phyloP scores from a whole-genome alignment of 2,888 invertebrate genomes.

The Acrobasis repandana region DNA sequence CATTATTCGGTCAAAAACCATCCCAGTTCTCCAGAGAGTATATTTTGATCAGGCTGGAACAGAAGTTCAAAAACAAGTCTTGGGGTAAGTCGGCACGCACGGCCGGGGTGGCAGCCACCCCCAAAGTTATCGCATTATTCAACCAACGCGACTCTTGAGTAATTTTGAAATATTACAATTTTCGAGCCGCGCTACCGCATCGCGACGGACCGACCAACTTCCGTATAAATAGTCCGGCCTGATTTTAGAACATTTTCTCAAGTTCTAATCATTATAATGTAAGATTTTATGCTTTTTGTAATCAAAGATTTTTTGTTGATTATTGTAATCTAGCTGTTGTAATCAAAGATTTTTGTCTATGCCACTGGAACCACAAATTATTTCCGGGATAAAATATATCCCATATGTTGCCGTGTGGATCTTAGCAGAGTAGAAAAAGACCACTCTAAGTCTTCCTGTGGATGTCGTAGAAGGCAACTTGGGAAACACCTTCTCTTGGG shows the following conservation, averaged over 20 bases:
- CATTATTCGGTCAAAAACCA: slow-evolving; percentile 24
- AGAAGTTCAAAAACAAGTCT: slow-evolving; percentile 78
- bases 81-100: slow-evolving; percentile 70
- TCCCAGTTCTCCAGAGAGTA: slow-evolving; percentile 45
- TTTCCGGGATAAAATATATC: no score
- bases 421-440: no score
- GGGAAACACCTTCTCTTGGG: no score
- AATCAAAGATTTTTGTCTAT: no score
- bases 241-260: slow-evolving; percentile 20
- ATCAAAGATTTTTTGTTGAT: no score
- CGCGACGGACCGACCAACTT: slow-evolving; percentile 58
- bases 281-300: background rate
- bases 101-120: slow-evolving; percentile 54
- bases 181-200: slow-evolving; percentile 69
- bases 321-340: background rate
- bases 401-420: no score
- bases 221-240: slow-evolving; percentile 33
- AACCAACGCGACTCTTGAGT: slow-evolving; percentile 82
- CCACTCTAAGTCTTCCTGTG: no score
- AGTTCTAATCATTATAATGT: slow-evolving; percentile 19
- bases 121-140: slow-evolving; percentile 80
- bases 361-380: no score
- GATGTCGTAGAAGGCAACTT: no score
- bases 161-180: slow-evolving; percentile 84
- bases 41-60: slow-evolving; percentile 77